These are phyloP conservation scores for Ophion costatus DNA, from an alignment of 2,888 invertebrate species.

Conservation along the genomic window DNA sequence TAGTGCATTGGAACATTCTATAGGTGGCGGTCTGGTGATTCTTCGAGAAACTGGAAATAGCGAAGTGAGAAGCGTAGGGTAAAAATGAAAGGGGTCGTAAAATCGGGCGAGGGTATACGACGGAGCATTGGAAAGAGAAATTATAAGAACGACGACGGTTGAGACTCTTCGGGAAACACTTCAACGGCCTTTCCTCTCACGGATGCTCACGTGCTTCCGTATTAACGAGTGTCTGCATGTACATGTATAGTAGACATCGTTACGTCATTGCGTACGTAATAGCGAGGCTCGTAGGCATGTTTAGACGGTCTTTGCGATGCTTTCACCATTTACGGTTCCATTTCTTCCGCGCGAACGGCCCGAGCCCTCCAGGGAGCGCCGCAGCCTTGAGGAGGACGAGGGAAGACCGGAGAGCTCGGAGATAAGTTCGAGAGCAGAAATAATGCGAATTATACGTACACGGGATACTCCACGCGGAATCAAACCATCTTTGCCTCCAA, in stretches of 20 bases:
- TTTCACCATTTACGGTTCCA: constrained; percentile 63
- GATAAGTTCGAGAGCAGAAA: constrained; percentile 16
- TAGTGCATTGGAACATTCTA: no score
- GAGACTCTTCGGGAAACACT: constrained; percentile 47
- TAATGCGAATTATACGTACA: constrained; percentile 8
- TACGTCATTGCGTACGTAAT: constrained; percentile 61
- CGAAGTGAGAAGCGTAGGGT: no score
- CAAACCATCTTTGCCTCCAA: background rate
- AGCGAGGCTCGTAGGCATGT: constrained; percentile 55
- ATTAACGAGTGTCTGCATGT: constrained; percentile 2
- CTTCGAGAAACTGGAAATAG: no score
- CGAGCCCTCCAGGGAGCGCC: constrained; percentile 40
- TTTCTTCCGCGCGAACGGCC: constrained; percentile 59
- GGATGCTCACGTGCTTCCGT: constrained; percentile 12
- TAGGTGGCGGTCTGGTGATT: no score
- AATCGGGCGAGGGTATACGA: no score
- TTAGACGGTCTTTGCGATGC: constrained; percentile 49
- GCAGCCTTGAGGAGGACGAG: constrained; percentile 56
- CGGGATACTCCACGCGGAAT: constrained; percentile 1
- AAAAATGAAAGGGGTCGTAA: no score
- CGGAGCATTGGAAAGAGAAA: constrained; percentile 36
- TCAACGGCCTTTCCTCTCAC: constrained; percentile 27
- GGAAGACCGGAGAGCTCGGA: constrained; percentile 27
- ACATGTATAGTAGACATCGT: constrained; percentile 23
- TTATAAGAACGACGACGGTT: constrained; percentile 58